phyloP scores from a whole-genome alignment of 2,888 invertebrate genomes.

The Myathropa florea region DNA sequence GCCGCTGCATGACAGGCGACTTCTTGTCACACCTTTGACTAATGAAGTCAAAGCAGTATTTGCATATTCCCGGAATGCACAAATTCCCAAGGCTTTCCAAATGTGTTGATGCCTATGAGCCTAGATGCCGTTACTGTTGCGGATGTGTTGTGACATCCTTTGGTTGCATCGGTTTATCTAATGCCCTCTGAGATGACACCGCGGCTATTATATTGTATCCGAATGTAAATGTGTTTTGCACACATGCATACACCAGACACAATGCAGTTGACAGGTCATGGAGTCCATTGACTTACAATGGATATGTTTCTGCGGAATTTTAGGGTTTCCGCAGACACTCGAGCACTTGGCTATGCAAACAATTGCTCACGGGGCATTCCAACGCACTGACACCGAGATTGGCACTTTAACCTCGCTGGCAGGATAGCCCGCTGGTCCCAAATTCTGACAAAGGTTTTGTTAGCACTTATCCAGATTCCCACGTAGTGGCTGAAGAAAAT shows the following conservation, averaged over 20 bases:
- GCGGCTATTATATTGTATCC: background rate
- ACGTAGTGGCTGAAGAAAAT: constrained; percentile 3
- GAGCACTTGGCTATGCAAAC: background rate
- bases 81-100: constrained; percentile 57
- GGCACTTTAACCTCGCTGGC: background rate
- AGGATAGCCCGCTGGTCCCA: constrained; percentile 10
- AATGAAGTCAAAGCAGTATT: constrained; percentile 69
- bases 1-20: constrained; percentile 58
- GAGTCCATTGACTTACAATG: constrained; percentile 27
- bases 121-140: background rate
- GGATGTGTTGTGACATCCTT: constrained; percentile 21
- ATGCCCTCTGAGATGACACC: constrained; percentile 16
- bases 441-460: background rate
- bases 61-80: constrained; percentile 61
- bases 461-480: constrained; percentile 1
- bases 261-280: constrained; percentile 32
- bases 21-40: constrained; percentile 71
- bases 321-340: background rate
- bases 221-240: background rate
- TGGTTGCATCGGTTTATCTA: constrained; percentile 26
- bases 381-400: background rate
- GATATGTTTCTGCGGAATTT: background rate
- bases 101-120: constrained; percentile 19
- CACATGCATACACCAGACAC: background rate
- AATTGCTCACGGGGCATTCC: background rate